Conservation (phyloP, 2,113 vertebrate species). For the Tragelaphus scriptus region DNA sequence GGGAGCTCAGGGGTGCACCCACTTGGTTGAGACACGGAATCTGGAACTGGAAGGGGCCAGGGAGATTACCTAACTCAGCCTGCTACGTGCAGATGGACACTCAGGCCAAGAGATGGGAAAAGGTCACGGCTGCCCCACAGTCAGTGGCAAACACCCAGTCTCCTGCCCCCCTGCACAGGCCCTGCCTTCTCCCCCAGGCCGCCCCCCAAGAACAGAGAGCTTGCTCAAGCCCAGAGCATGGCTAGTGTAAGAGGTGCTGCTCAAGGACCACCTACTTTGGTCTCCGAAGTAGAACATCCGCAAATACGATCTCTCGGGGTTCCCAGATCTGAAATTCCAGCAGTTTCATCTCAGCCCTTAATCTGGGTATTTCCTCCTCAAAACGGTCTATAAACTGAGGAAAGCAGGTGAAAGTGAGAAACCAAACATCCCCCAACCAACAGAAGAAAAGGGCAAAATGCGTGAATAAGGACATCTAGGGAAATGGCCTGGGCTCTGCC, state of each 20-base stretch:
- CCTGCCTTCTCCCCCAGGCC: neutral
- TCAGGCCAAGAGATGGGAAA: neutral
- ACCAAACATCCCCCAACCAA: neutral
- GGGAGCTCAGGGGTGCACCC: neutral
- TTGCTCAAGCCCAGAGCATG: rapidly evolving
- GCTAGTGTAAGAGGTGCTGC: neutral
- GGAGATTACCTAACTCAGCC: neutral
- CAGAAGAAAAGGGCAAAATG: neutral
- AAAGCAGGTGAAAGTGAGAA: neutral
- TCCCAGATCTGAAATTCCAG: neutral
- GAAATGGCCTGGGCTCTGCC: neutral
- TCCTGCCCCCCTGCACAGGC: neutral
- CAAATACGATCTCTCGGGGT: slow-evolving; percentile 60
- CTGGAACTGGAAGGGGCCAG: neutral
- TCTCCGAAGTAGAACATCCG: slow-evolving; percentile 60
- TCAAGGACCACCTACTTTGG: slow-evolving; percentile 64
- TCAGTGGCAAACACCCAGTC: neutral
- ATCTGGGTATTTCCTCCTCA: neutral
- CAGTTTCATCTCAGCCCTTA: slow-evolving; percentile 30
- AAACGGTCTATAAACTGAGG: slow-evolving; percentile 45
- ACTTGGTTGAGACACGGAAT: neutral
- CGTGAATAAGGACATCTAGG: neutral
- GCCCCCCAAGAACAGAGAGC: neutral
- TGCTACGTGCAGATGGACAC: neutral
- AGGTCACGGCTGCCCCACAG: rapidly evolving